These are phyloP conservation scores for Ips typographus DNA, from an alignment of 1,140 invertebrate genomes.

Conservation along the genomic window DNA sequence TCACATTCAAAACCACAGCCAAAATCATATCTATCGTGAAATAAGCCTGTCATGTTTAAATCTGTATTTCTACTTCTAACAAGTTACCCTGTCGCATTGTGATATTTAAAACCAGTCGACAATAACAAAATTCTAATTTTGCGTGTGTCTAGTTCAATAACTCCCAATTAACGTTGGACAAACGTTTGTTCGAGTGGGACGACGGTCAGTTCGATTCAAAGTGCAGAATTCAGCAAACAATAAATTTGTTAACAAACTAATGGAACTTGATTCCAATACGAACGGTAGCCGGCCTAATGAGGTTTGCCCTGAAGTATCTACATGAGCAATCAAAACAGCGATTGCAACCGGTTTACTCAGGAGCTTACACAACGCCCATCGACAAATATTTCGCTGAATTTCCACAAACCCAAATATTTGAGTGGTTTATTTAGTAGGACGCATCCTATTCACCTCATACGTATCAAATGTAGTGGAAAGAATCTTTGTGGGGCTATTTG, in stretches of 20 bases:
- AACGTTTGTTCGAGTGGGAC: too few species aligned
- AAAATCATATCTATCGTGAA: too few species aligned
- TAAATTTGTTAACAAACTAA: conserved; percentile 1
- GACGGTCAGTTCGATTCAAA: too few species aligned
- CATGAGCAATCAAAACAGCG: conserved; percentile 4
- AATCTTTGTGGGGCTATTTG: conserved; percentile 1
- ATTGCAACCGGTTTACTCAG: not conserved
- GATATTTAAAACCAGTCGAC: too few species aligned
- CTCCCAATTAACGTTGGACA: too few species aligned
- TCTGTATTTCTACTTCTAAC: too few species aligned
- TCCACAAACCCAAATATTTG: not conserved
- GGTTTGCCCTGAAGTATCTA: not conserved
- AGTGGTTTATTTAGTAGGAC: not conserved
- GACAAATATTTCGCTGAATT: conserved; percentile 1
- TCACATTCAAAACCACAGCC: too few species aligned
- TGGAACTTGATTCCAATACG: not conserved
- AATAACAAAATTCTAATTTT: too few species aligned
- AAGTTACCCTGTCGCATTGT: too few species aligned
- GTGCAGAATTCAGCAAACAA: not conserved
- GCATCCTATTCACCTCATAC: conserved; percentile 26
- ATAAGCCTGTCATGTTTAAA: too few species aligned
- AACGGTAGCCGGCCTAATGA: not conserved
- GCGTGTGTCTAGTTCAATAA: too few species aligned
- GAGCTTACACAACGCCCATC: not conserved
- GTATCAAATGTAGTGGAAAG: conserved; percentile 24